A percentile compares a stretch with the other conserved stretches of the same genome.
phyloP scores from a whole-genome alignment of 2,797 vertebrate species.

The Arremon aurantiirostris region DNA sequence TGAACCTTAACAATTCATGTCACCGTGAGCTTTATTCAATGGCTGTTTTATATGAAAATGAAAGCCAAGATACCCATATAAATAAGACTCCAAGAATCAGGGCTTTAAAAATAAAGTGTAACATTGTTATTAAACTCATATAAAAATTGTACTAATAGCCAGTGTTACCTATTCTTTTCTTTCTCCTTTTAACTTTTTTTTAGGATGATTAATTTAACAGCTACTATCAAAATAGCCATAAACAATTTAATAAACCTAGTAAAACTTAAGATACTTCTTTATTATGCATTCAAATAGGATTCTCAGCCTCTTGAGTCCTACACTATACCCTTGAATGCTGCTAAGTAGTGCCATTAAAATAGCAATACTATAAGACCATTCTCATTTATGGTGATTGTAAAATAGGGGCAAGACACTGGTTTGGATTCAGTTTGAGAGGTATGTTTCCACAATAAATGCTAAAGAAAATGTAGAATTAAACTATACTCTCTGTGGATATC shows the following conservation, averaged over 20 bases:
- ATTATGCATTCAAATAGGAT: slow-evolving; percentile 48
- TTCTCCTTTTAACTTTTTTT: background rate
- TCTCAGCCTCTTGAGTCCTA: slow-evolving; percentile 38
- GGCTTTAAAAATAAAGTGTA: slow-evolving; percentile 13
- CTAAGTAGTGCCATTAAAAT: slow-evolving; percentile 51
- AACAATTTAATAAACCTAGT: slow-evolving; percentile 59
- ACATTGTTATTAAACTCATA: background rate
- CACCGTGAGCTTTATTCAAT: background rate
- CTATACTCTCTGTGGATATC: background rate
- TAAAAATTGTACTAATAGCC: background rate
- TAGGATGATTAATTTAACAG: slow-evolving; percentile 52
- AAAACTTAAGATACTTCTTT: slow-evolving; percentile 58
- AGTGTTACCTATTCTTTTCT: background rate
- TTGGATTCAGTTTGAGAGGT: background rate
- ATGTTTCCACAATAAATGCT: background rate
- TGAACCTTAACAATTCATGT: slow-evolving; percentile 40
- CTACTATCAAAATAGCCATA: slow-evolving; percentile 27
- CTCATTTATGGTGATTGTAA: slow-evolving; percentile 23
- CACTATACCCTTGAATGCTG: slow-evolving; percentile 42
- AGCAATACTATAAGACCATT: background rate
- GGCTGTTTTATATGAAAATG: slow-evolving; percentile 2
- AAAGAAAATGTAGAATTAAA: background rate
- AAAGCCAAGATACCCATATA: background rate
- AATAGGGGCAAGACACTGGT: background rate
- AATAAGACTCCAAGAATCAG: background rate